Percentiles rank a stretch among this genome's conserved stretches.
Evolutionary conservation across 2,113 vertebrate genomes (phyloP).

Genomic region (Fulica atra): DNA sequence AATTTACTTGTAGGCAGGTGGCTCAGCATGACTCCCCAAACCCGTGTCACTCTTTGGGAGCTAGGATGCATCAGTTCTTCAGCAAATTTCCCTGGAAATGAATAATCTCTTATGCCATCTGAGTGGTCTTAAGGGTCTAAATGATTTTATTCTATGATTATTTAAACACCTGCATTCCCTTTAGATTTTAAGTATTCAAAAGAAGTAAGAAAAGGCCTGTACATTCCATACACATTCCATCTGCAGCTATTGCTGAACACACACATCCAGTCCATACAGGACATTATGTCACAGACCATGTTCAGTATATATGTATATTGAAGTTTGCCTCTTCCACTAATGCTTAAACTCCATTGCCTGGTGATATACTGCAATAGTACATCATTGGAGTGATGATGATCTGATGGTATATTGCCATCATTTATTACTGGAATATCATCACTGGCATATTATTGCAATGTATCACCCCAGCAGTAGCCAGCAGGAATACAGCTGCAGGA

Average conservation of each 20-base stretch:
- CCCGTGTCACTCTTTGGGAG: neutral
- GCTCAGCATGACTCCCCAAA: neutral
- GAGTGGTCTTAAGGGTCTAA: neutral
- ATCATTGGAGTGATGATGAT: slow-evolving; percentile 28
- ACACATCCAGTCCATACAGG: fast-evolving
- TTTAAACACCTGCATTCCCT: neutral
- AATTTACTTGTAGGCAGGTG: neutral
- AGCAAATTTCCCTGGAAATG: neutral
- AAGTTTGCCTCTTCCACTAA: slow-evolving; percentile 28
- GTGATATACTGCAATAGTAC: slow-evolving; percentile 43
- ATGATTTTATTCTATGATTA: neutral
- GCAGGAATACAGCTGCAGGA: slow-evolving; percentile 29
- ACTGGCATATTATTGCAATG: slow-evolving; percentile 67
- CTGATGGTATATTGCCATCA: slow-evolving; percentile 62
- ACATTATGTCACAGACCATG: neutral
- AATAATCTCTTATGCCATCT: neutral
- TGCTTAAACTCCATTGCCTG: slow-evolving; percentile 19
- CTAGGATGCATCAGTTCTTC: neutral
- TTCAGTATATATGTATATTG: neutral
- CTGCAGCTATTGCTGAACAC: neutral
- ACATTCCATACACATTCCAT: neutral
- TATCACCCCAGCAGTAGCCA: slow-evolving; percentile 59
- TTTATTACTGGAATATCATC: slow-evolving; percentile 67
- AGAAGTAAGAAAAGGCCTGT: neutral
- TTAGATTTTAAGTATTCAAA: neutral